These are phyloP conservation scores for Heptranchias perlo DNA, from an alignment of 2,113 vertebrate species.

Conservation along the genomic window DNA sequence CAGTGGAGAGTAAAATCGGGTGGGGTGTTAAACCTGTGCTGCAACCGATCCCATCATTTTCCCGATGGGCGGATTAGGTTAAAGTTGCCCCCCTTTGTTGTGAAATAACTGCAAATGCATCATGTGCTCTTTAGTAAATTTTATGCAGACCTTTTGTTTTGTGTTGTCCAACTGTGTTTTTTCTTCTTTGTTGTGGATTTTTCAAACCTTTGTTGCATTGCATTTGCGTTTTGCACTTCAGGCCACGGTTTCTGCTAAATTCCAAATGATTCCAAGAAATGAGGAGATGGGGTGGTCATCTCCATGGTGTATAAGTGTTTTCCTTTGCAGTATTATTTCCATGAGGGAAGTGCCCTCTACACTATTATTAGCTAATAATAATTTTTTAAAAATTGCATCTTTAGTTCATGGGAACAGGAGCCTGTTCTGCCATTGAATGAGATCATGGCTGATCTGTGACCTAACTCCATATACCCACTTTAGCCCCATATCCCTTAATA, in stretches of 20 bases:
- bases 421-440: too few relatives aligned
- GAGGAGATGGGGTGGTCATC: background rate
- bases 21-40: too few relatives aligned
- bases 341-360: background rate
- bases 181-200: background rate
- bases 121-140: background rate
- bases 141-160: background rate
- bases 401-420: too few relatives aligned
- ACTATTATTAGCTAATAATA: constrained; percentile 24
- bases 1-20: background rate
- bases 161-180: background rate
- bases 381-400: too few relatives aligned
- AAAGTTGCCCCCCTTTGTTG: too few relatives aligned
- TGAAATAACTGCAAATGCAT: too few relatives aligned
- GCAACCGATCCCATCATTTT: too few relatives aligned
- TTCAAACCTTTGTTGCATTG: background rate
- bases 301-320: background rate
- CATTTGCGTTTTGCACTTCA: background rate
- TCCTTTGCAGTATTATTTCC: background rate
- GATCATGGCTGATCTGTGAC: too few relatives aligned
- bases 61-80: too few relatives aligned
- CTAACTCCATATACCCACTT: too few relatives aligned
- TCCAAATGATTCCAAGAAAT: background rate
- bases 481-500: too few relatives aligned
- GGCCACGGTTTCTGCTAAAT: background rate